phyloP scores from a whole-genome alignment of 2,797 vertebrate species.

The Gephyroberyx darwinii region DNA sequence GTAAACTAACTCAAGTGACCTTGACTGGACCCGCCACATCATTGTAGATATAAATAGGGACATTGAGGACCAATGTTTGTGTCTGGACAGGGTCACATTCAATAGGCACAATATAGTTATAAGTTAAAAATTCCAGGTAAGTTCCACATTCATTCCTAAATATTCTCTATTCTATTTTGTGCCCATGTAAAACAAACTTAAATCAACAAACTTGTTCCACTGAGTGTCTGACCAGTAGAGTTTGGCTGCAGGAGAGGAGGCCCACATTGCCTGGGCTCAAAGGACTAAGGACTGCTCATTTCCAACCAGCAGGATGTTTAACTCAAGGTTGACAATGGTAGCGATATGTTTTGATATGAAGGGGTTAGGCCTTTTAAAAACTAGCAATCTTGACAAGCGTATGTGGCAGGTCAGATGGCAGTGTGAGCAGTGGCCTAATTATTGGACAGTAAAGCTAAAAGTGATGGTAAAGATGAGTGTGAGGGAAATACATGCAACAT shows the following conservation, averaged over 20 bases:
- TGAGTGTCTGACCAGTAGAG: conserved; percentile 66
- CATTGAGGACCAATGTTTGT: conserved; percentile 14
- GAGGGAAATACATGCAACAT: neutral
- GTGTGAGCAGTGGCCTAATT: neutral
- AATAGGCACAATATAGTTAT: conserved; percentile 25
- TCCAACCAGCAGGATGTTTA: conserved; percentile 10
- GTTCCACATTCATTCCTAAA: conserved; percentile 36
- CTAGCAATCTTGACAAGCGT: neutral
- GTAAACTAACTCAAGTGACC: neutral
- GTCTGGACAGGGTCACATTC: conserved; percentile 4
- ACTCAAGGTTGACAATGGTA: neutral
- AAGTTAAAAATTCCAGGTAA: conserved; percentile 50
- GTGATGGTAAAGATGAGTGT: neutral
- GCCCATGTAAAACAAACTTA: neutral
- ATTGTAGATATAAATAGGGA: conserved; percentile 18
- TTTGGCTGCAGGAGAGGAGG: conserved; percentile 36
- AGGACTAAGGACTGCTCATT: neutral
- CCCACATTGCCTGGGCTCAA: neutral
- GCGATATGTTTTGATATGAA: conserved; percentile 8
- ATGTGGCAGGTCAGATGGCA: neutral
- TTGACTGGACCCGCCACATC: neutral
- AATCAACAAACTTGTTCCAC: conserved; percentile 30
- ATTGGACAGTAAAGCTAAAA: conserved; percentile 31
- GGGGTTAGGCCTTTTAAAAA: conserved; percentile 16
- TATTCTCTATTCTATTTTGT: neutral